Percentiles rank a stretch among this genome's conserved stretches.
Evolutionary conservation across 1,140 invertebrate genomes (phyloP).

Genomic region (Lasioglossum albipes): DNA sequence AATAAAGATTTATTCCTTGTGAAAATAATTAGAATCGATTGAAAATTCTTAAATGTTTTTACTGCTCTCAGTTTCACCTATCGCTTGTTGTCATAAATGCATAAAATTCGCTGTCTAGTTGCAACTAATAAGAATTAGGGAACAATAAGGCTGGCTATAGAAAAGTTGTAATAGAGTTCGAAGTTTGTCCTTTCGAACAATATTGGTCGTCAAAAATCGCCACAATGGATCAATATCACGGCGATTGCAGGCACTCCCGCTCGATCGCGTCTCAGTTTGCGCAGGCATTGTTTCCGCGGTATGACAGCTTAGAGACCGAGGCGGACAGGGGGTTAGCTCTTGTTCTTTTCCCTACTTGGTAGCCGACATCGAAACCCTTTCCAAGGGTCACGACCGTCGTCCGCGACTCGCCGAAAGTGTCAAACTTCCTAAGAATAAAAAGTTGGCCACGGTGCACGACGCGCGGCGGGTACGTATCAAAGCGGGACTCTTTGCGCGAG

Average conservation of each 20-base stretch:
- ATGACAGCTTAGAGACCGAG: slow-evolving; percentile 14
- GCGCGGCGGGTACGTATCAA: slow-evolving; percentile 9
- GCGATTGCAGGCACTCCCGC: background rate
- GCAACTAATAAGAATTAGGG: too few relatives aligned
- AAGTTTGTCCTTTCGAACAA: too few relatives aligned
- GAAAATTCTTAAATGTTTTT: too few relatives aligned
- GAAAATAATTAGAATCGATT: too few relatives aligned
- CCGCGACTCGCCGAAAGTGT: slow-evolving; percentile 21
- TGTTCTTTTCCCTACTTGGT: too few relatives aligned
- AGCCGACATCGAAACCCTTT: slow-evolving; percentile 45
- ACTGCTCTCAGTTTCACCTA: too few relatives aligned
- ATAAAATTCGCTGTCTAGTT: too few relatives aligned
- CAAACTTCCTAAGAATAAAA: slow-evolving; percentile 46
- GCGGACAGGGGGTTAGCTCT: too few relatives aligned
- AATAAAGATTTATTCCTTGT: too few relatives aligned
- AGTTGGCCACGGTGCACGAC: background rate
- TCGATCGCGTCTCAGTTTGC: background rate
- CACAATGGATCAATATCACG: background rate
- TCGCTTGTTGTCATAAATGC: too few relatives aligned
- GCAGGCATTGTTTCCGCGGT: slow-evolving; percentile 28
- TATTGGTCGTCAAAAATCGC: background rate
- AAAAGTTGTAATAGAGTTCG: too few relatives aligned
- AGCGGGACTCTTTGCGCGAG: slow-evolving; percentile 17
- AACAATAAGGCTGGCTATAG: too few relatives aligned
- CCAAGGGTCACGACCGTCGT: background rate